Percentiles rank a stretch among this genome's conserved stretches.
Conservation (phyloP, 1,140 invertebrate species). For the Pseudomyrmex sp. region DNA sequence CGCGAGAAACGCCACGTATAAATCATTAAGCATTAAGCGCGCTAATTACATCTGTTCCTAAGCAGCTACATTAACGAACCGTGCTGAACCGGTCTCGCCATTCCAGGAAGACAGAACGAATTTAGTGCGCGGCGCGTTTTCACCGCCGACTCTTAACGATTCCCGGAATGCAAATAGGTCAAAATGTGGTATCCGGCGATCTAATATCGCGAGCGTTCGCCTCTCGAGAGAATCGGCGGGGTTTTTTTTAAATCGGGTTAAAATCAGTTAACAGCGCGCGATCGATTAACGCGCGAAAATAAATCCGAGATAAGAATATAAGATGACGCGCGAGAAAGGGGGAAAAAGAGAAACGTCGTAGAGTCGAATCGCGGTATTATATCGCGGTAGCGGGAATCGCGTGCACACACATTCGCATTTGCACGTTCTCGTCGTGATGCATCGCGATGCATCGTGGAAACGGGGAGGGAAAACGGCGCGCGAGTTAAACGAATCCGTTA, state of each 20-base stretch:
- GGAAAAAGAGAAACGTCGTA: background rate
- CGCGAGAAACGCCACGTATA: constrained; percentile 72
- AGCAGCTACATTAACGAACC: constrained; percentile 75
- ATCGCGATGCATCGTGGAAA: constrained; percentile 12
- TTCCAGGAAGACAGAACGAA: constrained; percentile 60
- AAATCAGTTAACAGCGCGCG: constrained; percentile 44
- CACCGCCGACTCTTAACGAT: constrained; percentile 60
- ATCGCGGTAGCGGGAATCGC: constrained; percentile 11
- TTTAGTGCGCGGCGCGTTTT: constrained; percentile 55
- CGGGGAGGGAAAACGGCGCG: background rate
- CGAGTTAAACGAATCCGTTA: constrained; percentile 60
- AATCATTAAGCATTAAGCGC: constrained; percentile 81
- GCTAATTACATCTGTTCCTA: constrained; percentile 80
- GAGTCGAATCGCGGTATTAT: constrained; percentile 45
- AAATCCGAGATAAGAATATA: constrained; percentile 35
- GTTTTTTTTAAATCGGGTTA: constrained; percentile 48
- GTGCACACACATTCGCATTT: background rate
- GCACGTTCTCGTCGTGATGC: constrained; percentile 1
- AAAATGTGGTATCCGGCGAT: constrained; percentile 21
- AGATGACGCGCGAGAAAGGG: background rate
- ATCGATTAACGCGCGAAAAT: constrained; percentile 38
- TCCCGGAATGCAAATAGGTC: constrained; percentile 60
- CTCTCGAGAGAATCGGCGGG: constrained; percentile 2
- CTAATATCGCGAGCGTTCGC: constrained; percentile 48
- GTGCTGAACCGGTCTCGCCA: constrained; percentile 55